Conservation (phyloP, 2,113 vertebrate genomes). For the Psettodes erumei region DNA sequence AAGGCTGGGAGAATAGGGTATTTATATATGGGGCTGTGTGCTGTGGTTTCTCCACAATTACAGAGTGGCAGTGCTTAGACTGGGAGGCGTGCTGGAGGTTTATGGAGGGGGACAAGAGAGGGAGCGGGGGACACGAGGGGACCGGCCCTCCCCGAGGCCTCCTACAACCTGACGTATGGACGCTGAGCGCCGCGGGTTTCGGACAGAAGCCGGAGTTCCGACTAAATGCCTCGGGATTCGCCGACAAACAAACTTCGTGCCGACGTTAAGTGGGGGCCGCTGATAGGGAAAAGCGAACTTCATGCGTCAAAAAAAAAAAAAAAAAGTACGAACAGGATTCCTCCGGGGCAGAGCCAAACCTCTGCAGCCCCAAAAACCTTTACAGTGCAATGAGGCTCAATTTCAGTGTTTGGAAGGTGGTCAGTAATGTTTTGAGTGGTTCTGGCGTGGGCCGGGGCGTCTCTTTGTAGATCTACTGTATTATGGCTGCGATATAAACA, state of each 20-base stretch:
- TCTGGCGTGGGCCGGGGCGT: conserved; percentile 70
- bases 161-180: conserved; percentile 62
- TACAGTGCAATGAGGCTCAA: conserved; percentile 63
- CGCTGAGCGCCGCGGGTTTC: conserved; percentile 27
- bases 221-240: background rate
- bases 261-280: background rate
- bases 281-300: conserved; percentile 4
- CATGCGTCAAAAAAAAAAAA: conserved; percentile 2
- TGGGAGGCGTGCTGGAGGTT: conserved; percentile 80
- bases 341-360: conserved; percentile 52
- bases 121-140: conserved; percentile 75
- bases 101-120: too few relatives aligned
- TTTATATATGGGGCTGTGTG: conserved; percentile 86
- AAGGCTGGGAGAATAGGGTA: conserved; percentile 82
- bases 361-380: conserved; percentile 59
- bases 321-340: conserved; percentile 41
- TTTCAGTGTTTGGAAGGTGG: conserved; percentile 75
- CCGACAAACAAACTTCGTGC: background rate
- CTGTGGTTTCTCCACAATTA: conserved; percentile 86
- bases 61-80: conserved; percentile 83
- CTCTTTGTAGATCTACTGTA: conserved; percentile 75
- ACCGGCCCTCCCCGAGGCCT: conserved; percentile 67
- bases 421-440: conserved; percentile 79
- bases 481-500: conserved; percentile 78
- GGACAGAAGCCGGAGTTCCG: conserved; percentile 14